Base-by-base conservation (phyloP, 2,888 invertebrate species). In the Imbricaverruca yamaguchii region DNA sequence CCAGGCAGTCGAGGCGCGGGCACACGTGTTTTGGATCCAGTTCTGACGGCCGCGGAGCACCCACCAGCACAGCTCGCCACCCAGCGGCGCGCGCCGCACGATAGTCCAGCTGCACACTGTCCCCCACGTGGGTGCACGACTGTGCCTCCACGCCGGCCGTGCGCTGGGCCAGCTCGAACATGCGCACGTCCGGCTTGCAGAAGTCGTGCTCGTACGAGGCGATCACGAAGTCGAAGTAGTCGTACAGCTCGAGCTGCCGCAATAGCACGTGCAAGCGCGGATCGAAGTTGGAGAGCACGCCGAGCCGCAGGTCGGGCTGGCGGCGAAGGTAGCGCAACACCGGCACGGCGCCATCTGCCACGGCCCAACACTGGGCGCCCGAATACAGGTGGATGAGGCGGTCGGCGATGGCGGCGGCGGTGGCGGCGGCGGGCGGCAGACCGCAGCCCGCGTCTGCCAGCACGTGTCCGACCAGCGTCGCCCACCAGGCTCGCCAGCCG, bases 171-270 rank as follows among this genome's bases (percentile, higher is more conserved):
- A 59, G 18, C 63, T 25, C 63, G 53, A 61, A 80, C 9, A 61
- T 80, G 9, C 63, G 25, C 39, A 6, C 53, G 63, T 61, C 80
- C 59, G 61, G 61, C 80, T 63, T 61, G 25, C 25, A 59, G 59
- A 15, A 57, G 7, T 39, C 39, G 21, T 63, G 59, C 18, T 80
- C 63, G 59, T 80, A 18, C 15, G 78, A 55, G 61, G 84, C 89
- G 90, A 88, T 85, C 96, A 96, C 87, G 89, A 96, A 84, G 93
- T 94, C 84, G 94, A 94, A 0, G 89, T 97, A 85, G 89, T 97
- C 67, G 90, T 97, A 83, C 93, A 95, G 84, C 89, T 97, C 81
- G 92, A 97, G 23, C 89, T 98, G 69, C 92, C 92, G 39, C 91
- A 93, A 83, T 91, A 97, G 89, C 94, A 94, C 53, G 91, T 92